Evolutionary conservation across 2,888 invertebrate genomes (phyloP), one percentile per base, ranked within the genome.

Genomic region (Coenonympha arcania): DNA sequence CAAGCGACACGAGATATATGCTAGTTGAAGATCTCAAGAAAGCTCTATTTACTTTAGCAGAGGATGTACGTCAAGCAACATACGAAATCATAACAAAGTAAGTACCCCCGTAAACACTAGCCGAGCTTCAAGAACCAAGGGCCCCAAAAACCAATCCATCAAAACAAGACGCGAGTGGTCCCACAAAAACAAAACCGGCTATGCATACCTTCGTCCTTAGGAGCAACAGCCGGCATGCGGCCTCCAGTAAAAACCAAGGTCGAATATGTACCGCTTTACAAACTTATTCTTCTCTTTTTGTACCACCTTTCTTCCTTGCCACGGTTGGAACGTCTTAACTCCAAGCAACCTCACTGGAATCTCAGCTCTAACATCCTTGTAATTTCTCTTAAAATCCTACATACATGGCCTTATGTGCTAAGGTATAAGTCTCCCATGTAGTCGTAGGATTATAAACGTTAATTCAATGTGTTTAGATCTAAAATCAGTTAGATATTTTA

Each of bases 211-310:
- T 47, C 54, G 56, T 56, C 56, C 56, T 52, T 50, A 47, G 44
- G 54, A 50, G 71, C 76, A 76, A 76, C 71, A 79, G 73, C 83
- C 83, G 79, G 73, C 69, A 68, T 70, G 76, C 73, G 85, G 85
- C 84, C 84, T 85, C 81, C 81, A 81, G 72, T 78, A 76, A 68
- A 69, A 72, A 75, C 77, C 85, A 84, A 84, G 84, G 84, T 78
- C 84, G 84, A 76, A 71, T 61, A 69, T 69, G 76, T 80, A 81
- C 79, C 81, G 78, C 80, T 80, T 76, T 66, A 79, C 74, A 71
- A 72, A 69, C 69, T 69, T 72, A 68, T 76, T 75, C 71, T 71
- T 66, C 66, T 73, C 68, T 78, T 79, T 80, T 79, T 79, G 68
- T 77, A 71, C 67, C 63, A 75, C 79, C 79, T 81, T 82, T 82